These are phyloP conservation scores for Platorchestia sp. DNA, from an alignment of 1,140 invertebrate genomes.

Conservation along the genomic window DNA sequence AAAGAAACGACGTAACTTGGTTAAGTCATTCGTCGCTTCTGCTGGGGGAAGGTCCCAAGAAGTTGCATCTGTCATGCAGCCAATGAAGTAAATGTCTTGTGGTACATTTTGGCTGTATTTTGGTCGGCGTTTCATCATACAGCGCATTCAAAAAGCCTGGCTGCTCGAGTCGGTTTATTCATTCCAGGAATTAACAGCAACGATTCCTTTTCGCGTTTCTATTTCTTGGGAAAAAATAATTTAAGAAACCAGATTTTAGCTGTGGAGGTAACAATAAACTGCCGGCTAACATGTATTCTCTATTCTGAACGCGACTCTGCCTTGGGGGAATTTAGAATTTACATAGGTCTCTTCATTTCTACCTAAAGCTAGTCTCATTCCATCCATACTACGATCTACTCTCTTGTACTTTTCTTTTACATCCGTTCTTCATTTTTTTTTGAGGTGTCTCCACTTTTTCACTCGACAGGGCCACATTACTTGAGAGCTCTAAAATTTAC, in stretches of 20 bases:
- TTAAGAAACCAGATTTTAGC: background rate
- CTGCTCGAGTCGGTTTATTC: background rate
- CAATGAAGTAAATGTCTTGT: background rate
- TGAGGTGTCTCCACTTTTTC: background rate
- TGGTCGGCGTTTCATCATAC: background rate
- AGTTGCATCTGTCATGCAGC: background rate
- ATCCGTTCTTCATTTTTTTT: background rate
- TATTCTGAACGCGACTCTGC: background rate
- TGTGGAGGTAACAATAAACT: background rate
- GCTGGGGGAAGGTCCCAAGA: background rate
- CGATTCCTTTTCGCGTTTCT: background rate
- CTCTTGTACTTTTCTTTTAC: background rate
- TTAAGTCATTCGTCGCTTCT: no score
- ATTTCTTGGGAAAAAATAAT: background rate
- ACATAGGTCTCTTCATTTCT: background rate
- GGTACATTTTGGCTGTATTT: background rate
- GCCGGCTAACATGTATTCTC: background rate
- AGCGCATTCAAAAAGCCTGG: background rate
- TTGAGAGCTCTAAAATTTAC: background rate
- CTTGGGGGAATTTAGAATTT: background rate
- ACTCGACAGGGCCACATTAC: background rate
- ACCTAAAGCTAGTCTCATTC: background rate
- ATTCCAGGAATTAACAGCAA: background rate
- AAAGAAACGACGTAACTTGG: background rate
- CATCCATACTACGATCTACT: background rate